Conservation (phyloP, 2,888 invertebrate genomes). For the Cenopis cana region DNA sequence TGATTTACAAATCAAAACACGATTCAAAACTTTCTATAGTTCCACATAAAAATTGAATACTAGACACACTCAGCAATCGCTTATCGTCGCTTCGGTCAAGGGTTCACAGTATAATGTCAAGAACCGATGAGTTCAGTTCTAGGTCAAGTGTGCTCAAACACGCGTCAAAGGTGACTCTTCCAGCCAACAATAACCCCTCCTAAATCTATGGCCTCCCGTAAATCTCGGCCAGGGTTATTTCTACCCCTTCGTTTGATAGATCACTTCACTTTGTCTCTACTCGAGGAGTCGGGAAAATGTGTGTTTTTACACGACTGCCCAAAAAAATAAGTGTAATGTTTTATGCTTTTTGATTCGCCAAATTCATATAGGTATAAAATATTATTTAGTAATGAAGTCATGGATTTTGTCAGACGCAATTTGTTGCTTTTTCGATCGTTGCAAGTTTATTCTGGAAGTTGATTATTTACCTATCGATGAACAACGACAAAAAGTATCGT, state of each 20-base stretch:
- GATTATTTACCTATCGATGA: not conserved
- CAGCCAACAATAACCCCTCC: slow-evolving; percentile 30
- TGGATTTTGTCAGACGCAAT: slow-evolving; percentile 11
- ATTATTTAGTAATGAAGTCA: slow-evolving; percentile 23
- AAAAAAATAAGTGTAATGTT: too few relatives aligned
- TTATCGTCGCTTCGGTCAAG: slow-evolving; percentile 25
- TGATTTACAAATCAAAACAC: too few relatives aligned
- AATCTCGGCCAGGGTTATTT: slow-evolving; percentile 37
- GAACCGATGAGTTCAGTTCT: slow-evolving; percentile 30
- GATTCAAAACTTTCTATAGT: too few relatives aligned
- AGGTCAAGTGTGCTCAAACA: slow-evolving; percentile 38
- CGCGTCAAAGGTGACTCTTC: slow-evolving; percentile 30
- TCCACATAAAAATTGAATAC: too few relatives aligned
- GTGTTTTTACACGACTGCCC: too few relatives aligned
- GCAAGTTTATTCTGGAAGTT: not conserved
- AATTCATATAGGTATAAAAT: slow-evolving; percentile 28
- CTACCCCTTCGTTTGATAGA: slow-evolving; percentile 44
- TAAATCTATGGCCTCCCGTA: slow-evolving; percentile 21
- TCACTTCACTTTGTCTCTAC: slow-evolving; percentile 43
- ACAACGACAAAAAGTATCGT: too few relatives aligned
- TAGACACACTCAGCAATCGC: not conserved
- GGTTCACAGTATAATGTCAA: slow-evolving; percentile 35
- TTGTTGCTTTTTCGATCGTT: not conserved
- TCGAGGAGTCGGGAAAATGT: slow-evolving; percentile 37
- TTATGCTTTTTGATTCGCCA: slow-evolving; percentile 37